A percentile compares a stretch with the other conserved stretches of the same genome.
Conservation (phyloP, 2,888 invertebrate genomes). For the Ashinkailepas kermadecensis region DNA sequence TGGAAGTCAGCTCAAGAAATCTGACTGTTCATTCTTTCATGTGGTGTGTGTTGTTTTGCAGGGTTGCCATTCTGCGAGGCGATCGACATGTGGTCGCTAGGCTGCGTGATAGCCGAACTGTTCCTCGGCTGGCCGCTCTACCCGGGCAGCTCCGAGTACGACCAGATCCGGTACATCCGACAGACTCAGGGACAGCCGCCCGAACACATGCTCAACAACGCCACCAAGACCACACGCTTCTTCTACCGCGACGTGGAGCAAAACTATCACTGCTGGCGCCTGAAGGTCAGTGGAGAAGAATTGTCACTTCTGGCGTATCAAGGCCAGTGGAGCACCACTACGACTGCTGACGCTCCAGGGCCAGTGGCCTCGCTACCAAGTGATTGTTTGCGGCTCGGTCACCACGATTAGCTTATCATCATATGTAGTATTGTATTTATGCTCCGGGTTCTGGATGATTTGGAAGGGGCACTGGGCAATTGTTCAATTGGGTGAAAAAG, state of each 20-base stretch:
- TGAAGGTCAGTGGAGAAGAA: slow-evolving; percentile 46
- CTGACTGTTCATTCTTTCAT: too few relatives aligned
- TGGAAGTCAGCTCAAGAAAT: too few relatives aligned
- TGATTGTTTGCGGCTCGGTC: too few relatives aligned
- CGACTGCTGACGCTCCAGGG: too few relatives aligned
- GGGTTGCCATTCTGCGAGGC: slow-evolving; percentile 97
- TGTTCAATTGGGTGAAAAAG: too few relatives aligned
- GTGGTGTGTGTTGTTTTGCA: slow-evolving; percentile 29
- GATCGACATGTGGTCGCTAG: slow-evolving; percentile 99
- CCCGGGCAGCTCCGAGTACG: slow-evolving; percentile 98
- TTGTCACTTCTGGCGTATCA: background rate
- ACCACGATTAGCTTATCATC: too few relatives aligned
- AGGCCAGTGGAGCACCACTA: background rate
- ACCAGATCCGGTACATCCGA: slow-evolving; percentile 93
- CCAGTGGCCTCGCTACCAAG: too few relatives aligned
- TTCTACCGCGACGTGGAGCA: slow-evolving; percentile 94
- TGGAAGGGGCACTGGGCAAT: too few relatives aligned
- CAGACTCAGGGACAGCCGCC: slow-evolving; percentile 97
- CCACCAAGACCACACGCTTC: slow-evolving; percentile 97
- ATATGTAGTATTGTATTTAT: too few relatives aligned
- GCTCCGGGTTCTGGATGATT: too few relatives aligned
- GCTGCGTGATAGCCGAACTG: slow-evolving; percentile 97
- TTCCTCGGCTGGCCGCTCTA: slow-evolving; percentile 99
- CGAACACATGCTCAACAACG: slow-evolving; percentile 92
- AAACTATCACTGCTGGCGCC: slow-evolving; percentile 54